Evolutionary conservation across 2,113 vertebrate species (phyloP).

Genomic region (Pterocles orientalis): DNA sequence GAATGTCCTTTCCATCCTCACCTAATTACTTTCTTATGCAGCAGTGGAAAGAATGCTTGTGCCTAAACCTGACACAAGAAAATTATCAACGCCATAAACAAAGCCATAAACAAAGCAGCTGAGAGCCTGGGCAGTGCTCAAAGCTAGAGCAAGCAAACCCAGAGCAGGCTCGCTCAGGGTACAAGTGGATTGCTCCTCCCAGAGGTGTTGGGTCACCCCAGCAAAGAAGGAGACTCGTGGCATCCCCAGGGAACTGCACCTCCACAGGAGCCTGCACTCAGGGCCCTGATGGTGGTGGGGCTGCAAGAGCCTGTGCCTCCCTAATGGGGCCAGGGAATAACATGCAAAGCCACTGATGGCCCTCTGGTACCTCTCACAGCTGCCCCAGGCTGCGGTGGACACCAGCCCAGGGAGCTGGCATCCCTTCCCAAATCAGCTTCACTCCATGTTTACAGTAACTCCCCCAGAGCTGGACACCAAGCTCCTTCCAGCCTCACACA

Average conservation of each 20-base stretch:
- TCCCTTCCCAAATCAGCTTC: neutral
- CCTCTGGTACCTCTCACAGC: neutral
- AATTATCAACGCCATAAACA: constrained; percentile 72
- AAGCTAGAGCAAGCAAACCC: constrained; percentile 46
- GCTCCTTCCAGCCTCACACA: neutral
- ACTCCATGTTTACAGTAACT: neutral
- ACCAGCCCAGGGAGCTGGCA: neutral
- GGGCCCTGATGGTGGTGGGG: rapidly evolving
- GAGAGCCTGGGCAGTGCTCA: neutral
- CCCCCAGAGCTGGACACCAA: neutral
- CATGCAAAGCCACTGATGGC: rapidly evolving
- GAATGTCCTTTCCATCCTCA: constrained; percentile 56
- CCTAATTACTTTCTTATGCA: constrained; percentile 73
- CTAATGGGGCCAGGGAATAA: neutral
- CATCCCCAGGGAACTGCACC: neutral
- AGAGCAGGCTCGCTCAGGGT: neutral
- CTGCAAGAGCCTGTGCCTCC: neutral
- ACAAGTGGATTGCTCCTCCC: constrained; percentile 45
- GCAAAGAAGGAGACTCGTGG: constrained; percentile 10
- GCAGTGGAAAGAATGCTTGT: constrained; percentile 62
- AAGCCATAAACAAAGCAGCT: constrained; percentile 39
- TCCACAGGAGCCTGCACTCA: neutral
- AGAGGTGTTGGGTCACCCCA: neutral
- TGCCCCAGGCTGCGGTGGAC: rapidly evolving
- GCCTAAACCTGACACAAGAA: constrained; percentile 66